Conservation (phyloP, 2,113 vertebrate genomes). For the Clarias gariepinus region DNA sequence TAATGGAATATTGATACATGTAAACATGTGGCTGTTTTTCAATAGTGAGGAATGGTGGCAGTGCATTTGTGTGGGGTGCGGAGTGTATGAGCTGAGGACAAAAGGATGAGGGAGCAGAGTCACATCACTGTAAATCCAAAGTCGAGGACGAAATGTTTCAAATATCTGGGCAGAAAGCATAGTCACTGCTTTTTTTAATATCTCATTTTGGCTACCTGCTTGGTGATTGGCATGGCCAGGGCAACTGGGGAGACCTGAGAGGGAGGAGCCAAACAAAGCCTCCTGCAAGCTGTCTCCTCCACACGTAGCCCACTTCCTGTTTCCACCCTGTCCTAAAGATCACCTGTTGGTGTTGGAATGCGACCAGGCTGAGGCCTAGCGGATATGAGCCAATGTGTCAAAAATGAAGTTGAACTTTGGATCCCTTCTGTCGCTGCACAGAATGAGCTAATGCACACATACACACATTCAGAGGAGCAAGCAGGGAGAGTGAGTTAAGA, state of each 20-base stretch:
- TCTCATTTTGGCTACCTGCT: neutral
- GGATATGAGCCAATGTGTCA: conserved; percentile 87
- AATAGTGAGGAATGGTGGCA: conserved; percentile 13
- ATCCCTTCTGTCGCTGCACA: conserved; percentile 64
- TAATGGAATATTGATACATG: conserved; percentile 48
- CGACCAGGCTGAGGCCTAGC: conserved; percentile 75
- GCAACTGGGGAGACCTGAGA: conserved; percentile 10
- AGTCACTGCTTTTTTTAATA: neutral
- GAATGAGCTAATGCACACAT: conserved; percentile 47
- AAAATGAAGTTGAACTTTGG: conserved; percentile 79
- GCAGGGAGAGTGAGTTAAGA: neutral
- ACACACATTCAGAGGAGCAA: conserved; percentile 58
- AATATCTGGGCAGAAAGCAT: neutral
- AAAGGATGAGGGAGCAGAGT: conserved; percentile 15
- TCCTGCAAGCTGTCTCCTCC: conserved; percentile 77
- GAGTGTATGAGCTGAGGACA: conserved; percentile 16
- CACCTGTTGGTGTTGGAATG: conserved; percentile 91
- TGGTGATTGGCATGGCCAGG: conserved; percentile 21
- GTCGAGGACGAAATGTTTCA: neutral
- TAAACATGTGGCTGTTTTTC: conserved; percentile 19
- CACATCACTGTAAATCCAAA: conserved; percentile 39
- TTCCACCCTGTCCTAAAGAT: conserved; percentile 75
- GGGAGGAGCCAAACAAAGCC: conserved; percentile 75
- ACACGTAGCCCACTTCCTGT: conserved; percentile 80
- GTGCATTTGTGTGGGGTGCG: conserved; percentile 9